Evolutionary conservation across 1,140 invertebrate genomes (phyloP).

Genomic region (Drosophila simulans): DNA sequence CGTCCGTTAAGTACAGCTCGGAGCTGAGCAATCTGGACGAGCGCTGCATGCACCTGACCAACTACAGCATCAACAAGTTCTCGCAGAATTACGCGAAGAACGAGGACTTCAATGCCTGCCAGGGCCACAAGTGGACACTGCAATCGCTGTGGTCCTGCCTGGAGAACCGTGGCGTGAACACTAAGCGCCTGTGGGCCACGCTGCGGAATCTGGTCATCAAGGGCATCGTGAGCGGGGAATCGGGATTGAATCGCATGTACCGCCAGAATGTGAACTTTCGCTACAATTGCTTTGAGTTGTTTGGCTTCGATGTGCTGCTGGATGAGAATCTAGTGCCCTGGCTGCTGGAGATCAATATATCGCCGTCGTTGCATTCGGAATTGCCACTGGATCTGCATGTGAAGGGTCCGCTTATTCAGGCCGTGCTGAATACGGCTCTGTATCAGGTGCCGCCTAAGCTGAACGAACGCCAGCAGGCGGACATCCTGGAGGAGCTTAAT

Average conservation of each 20-base stretch:
- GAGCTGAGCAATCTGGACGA: slow-evolving; percentile 92
- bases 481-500: slow-evolving; percentile 82
- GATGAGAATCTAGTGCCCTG: slow-evolving; percentile 95
- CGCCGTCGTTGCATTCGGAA: slow-evolving; percentile 96
- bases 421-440: slow-evolving; percentile 96
- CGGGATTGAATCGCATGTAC: slow-evolving; percentile 89
- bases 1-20: slow-evolving; percentile 94
- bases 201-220: slow-evolving; percentile 93
- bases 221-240: slow-evolving; percentile 92
- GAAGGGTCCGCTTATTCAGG: slow-evolving; percentile 95
- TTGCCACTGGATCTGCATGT: slow-evolving; percentile 96
- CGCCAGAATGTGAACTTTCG: slow-evolving; percentile 89
- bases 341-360: slow-evolving; percentile 98
- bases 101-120: slow-evolving; percentile 92
- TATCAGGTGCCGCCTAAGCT: slow-evolving; percentile 88
- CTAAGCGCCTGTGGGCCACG: slow-evolving; percentile 91
- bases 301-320: slow-evolving; percentile 93
- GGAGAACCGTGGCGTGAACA: slow-evolving; percentile 89
- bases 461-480: slow-evolving; percentile 85
- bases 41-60: slow-evolving; percentile 98
- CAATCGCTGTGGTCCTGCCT: slow-evolving; percentile 91
- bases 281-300: slow-evolving; percentile 93
- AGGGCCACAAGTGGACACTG: slow-evolving; percentile 96
- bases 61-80: slow-evolving; percentile 98
- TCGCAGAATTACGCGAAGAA: slow-evolving; percentile 94